These are phyloP conservation scores for Trypoxylus dichotomus DNA, from an alignment of 1,140 invertebrate genomes.

Conservation along the genomic window DNA sequence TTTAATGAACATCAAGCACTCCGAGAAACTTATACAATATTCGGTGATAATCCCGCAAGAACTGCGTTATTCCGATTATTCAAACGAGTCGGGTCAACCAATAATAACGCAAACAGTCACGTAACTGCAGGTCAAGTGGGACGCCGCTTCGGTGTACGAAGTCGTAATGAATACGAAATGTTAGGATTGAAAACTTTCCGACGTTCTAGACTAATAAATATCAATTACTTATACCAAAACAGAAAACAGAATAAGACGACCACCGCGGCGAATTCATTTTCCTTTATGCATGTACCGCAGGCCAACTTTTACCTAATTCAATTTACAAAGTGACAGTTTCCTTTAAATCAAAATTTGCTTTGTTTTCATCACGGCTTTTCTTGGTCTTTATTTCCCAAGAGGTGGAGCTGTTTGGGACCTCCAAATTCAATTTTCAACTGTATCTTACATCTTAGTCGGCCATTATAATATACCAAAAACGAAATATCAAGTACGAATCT, in stretches of 20 bases:
- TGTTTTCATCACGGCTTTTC: conserved; percentile 27
- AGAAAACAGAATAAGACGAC: not conserved
- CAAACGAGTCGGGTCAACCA: not conserved
- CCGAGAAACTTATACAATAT: not conserved
- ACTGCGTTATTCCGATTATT: not conserved
- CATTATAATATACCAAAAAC: conserved; percentile 24
- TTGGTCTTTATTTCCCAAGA: conserved; percentile 24
- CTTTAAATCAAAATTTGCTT: conserved; percentile 27
- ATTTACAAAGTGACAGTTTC: conserved; percentile 26
- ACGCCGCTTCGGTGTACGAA: not conserved
- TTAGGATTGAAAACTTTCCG: conserved; percentile 3
- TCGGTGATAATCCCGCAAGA: not conserved
- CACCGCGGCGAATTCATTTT: conserved; percentile 7
- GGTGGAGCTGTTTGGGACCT: conserved; percentile 6
- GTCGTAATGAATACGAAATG: conserved; percentile 10
- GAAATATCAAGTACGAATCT: not conserved
- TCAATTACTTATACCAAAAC: conserved; percentile 12
- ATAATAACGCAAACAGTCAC: not conserved
- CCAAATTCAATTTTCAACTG: conserved; percentile 28
- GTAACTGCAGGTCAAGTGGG: not conserved
- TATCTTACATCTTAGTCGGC: not conserved
- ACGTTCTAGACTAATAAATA: conserved; percentile 11
- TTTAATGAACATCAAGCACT: too few species aligned
- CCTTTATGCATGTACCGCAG: conserved; percentile 1
- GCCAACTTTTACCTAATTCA: conserved; percentile 9